Conservation (phyloP, 2,888 invertebrate genomes). For the Rapana venosa region DNA sequence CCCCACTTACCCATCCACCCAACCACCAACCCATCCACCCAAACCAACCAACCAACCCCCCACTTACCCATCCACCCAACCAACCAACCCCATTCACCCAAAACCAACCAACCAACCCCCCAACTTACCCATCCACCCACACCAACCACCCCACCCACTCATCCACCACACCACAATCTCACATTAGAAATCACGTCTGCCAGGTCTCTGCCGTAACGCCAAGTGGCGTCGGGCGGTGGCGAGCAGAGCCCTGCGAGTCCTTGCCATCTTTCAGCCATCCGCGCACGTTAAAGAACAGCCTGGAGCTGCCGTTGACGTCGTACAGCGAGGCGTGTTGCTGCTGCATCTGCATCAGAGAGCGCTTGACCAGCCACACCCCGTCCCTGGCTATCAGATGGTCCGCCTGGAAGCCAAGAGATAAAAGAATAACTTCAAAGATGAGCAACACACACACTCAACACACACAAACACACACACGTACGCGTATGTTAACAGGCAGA, state of each 20-base stretch:
- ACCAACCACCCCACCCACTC: neutral
- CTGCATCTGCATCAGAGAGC: slow-evolving; percentile 41
- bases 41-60: neutral
- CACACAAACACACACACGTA: too few relatives aligned
- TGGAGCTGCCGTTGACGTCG: slow-evolving; percentile 35
- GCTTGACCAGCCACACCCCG: slow-evolving; percentile 31
- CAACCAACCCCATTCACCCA: neutral
- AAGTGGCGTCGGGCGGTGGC: slow-evolving; percentile 37
- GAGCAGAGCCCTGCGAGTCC: slow-evolving; percentile 33
- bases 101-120: neutral
- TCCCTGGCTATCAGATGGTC: slow-evolving; percentile 34
- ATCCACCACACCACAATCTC: neutral
- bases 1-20: too few relatives aligned
- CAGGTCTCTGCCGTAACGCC: slow-evolving; percentile 46
- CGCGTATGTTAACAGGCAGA: too few relatives aligned
- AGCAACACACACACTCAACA: too few relatives aligned
- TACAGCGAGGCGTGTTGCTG: slow-evolving; percentile 9
- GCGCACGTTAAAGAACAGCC: slow-evolving; percentile 43
- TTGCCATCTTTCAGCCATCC: slow-evolving; percentile 37
- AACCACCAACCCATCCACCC: neutral
- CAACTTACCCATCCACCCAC: neutral
- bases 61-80: neutral
- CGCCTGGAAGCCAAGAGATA: neutral
- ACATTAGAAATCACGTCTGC: slow-evolving; percentile 42
- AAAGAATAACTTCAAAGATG: too few relatives aligned